Evolutionary conservation across 2,888 invertebrate genomes (phyloP).

Genomic region (Apotomis turbidana): DNA sequence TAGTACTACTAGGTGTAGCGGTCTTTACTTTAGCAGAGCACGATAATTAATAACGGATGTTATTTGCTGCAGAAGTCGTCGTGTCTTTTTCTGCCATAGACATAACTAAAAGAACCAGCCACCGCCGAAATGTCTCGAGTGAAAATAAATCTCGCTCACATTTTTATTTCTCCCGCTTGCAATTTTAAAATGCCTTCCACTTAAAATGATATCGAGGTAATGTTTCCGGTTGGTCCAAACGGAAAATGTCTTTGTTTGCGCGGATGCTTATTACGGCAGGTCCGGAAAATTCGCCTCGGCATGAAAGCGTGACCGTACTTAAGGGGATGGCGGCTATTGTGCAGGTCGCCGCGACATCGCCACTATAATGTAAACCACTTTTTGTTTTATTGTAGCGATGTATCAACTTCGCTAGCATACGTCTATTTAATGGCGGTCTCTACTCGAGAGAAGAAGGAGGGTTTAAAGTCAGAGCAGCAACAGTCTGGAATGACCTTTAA

Average conservation of each 20-base stretch:
- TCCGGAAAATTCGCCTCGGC: slow-evolving; percentile 71
- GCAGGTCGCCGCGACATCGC: slow-evolving; percentile 56
- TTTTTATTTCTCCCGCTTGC: slow-evolving; percentile 14
- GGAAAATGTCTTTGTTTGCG: slow-evolving; percentile 77
- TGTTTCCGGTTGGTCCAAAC: slow-evolving; percentile 65
- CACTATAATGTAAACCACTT: slow-evolving; percentile 70
- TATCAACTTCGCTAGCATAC: slow-evolving; percentile 71
- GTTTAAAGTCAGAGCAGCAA: too few relatives aligned
- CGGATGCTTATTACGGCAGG: slow-evolving; percentile 75
- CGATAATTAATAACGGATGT: too few relatives aligned
- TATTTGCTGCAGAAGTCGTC: too few relatives aligned
- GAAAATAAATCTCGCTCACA: neutral
- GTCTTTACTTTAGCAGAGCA: too few relatives aligned
- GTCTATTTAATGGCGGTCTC: slow-evolving; percentile 67
- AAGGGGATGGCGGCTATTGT: slow-evolving; percentile 70
- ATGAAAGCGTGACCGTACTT: slow-evolving; percentile 75
- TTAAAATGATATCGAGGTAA: slow-evolving; percentile 33
- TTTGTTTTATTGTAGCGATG: slow-evolving; percentile 73
- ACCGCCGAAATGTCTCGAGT: neutral
- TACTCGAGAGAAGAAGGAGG: slow-evolving; percentile 47
- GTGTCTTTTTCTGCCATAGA: too few relatives aligned
- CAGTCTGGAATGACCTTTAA: too few relatives aligned
- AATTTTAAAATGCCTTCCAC: slow-evolving; percentile 16
- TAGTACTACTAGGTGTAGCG: too few relatives aligned
- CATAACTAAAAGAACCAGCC: neutral